Percentiles rank a stretch among this genome's conserved stretches.
These are phyloP conservation scores for Temnopleurus reevesii DNA, from an alignment of 53 echinoderm and acorn worm genomes.

Conservation along the genomic window DNA sequence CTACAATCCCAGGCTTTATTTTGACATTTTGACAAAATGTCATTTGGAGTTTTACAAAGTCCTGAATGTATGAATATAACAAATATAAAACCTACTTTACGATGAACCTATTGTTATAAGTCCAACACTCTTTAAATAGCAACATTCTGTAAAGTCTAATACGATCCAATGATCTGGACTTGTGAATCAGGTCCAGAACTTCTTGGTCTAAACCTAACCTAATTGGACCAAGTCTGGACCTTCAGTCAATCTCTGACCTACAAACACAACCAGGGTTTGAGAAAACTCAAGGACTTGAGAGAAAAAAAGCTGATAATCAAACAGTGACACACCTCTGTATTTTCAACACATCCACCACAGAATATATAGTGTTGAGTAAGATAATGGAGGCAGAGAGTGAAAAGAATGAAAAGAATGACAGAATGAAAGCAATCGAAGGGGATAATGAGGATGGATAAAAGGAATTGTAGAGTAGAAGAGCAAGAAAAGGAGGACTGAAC, in stretches of 20 bases:
- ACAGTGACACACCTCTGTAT: conserved; percentile 15
- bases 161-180: not conserved
- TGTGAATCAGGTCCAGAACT: not conserved
- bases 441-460: no score
- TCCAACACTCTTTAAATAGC: no score
- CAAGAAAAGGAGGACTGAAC: no score
- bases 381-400: no score
- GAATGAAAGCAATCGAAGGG: not conserved
- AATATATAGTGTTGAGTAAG: not conserved
- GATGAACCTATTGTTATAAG: no score
- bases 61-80: no score
- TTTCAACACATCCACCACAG: not conserved
- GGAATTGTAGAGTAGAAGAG: no score
- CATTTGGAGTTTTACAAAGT: no score
- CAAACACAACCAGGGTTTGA: not conserved
- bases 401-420: not conserved
- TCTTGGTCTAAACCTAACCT: not conserved
- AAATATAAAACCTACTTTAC: no score
- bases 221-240: not conserved
- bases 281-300: conserved; percentile 19
- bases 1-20: not conserved
- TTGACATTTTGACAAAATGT: not conserved
- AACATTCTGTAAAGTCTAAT: no score
- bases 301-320: conserved; percentile 24
- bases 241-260: not conserved